Conservation (phyloP, 2,113 vertebrate genomes). For the Ploceus nigricollis region DNA sequence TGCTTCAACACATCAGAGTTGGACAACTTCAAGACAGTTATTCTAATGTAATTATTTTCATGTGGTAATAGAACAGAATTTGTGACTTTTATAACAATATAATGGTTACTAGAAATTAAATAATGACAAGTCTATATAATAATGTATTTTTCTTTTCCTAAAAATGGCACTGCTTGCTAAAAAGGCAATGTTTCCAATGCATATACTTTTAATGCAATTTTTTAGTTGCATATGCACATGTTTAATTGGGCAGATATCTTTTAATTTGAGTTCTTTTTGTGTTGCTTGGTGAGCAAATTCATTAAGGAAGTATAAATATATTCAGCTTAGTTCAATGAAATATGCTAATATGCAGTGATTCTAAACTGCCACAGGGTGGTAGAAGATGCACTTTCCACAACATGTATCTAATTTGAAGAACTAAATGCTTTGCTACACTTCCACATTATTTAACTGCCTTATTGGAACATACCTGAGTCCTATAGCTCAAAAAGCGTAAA, state of each 20-base stretch:
- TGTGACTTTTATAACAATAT: not conserved
- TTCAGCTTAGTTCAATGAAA: no score
- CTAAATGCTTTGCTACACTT: conserved; percentile 59
- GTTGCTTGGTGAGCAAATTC: not conserved
- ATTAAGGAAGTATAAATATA: conserved; percentile 32
- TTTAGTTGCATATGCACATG: not conserved
- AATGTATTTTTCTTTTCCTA: not conserved
- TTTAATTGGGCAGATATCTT: not conserved
- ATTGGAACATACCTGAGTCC: not conserved
- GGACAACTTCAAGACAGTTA: not conserved
- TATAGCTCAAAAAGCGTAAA: not conserved
- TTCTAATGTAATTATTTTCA: not conserved
- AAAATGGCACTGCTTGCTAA: not conserved
- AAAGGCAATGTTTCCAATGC: not conserved
- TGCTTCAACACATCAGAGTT: not conserved
- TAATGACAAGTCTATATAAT: not conserved
- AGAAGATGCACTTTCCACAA: conserved; percentile 73
- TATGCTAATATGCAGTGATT: conserved; percentile 75
- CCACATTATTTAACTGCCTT: conserved; percentile 2
- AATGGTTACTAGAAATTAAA: not conserved
- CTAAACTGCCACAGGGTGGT: conserved; percentile 78
- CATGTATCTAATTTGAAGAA: conserved; percentile 67
- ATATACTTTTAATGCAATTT: not conserved
- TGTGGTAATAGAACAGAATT: not conserved
- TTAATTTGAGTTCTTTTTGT: not conserved